Base-by-base conservation (phyloP, 2,888 invertebrate species). In the Brachyptera putata region DNA sequence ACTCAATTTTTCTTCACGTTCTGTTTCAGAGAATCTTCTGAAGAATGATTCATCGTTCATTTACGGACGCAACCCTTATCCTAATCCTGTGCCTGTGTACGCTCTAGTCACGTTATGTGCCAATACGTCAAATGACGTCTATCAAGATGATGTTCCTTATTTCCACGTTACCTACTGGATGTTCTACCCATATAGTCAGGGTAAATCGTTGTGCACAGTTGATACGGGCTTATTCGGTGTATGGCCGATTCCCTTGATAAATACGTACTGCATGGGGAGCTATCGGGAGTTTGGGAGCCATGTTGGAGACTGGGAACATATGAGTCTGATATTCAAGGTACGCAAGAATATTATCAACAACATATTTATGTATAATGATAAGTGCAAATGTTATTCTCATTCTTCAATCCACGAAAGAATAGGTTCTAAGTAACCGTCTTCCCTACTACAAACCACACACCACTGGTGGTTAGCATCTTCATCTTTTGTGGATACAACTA, bases 141-240 rank as follows among this genome's bases (percentile, higher is more conserved):
- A 7, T 5, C 36, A 48, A 9, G 36, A 4, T 5, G 18, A 37
- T 9, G 16, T 34, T 18, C 75, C 76, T 3, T 73, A 75, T 66
- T 84, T 85, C 72, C 81, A 84, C 70, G 83, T 85, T 41, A 84
- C 83, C 63, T 86, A 84, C 73, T 85, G 85, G 85, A 79, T 83
- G 74, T 86, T 85, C 71, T 85, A 83, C 73, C 85, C 86, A 2
- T 86, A 81, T 70, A 85, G 84, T 70, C 80, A 84, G 72, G 81
- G 80, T 66, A 81, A 82, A 70, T 75, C 77, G 57, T 72, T 81
- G 57, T 82, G 78, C 65, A 75, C 74, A 58, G 67, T 74, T 61
- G 72, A 73, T 68, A 61, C 65, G 56, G 84, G 78, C 63, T 80
- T 76, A 57, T 76, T 77, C 67, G 83, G 84, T 1, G 77, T 77